Percentiles rank a stretch among this genome's conserved stretches.
These are phyloP conservation scores for Yponomeuta plumbellus DNA, from an alignment of 2,888 invertebrate genomes.

Conservation along the genomic window DNA sequence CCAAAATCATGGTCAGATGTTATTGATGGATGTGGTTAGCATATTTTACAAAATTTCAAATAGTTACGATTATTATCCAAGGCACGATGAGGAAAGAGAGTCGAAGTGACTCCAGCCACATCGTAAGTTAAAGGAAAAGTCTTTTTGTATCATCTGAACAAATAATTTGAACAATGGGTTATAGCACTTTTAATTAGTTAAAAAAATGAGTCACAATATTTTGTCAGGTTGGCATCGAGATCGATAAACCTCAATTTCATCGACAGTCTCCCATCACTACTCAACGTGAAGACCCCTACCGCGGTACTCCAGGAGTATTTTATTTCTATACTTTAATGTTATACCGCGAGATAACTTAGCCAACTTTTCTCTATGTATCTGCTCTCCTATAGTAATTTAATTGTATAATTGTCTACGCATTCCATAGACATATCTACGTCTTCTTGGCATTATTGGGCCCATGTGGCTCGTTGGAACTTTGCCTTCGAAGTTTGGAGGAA, in stretches of 20 bases:
- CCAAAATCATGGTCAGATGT: too few relatives aligned
- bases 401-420: conserved; percentile 8
- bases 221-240: background rate
- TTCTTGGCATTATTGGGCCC: conserved; percentile 5
- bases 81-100: background rate
- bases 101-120: background rate
- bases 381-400: conserved; percentile 1
- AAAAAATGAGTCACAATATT: background rate
- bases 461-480: conserved; percentile 8
- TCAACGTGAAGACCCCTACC: conserved; percentile 25
- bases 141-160: background rate
- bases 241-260: conserved; percentile 18
- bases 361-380: conserved; percentile 9
- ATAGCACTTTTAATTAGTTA: too few relatives aligned
- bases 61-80: too few relatives aligned
- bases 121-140: background rate
- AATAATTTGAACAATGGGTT: background rate
- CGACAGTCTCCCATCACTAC: conserved; percentile 29
- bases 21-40: too few relatives aligned
- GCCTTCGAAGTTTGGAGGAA: conserved; percentile 1
- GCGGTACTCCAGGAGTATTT: conserved; percentile 36
- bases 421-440: background rate
- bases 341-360: conserved; percentile 23
- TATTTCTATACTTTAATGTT: conserved; percentile 36
- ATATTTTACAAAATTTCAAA: too few relatives aligned